These are phyloP conservation scores for Eucriotettix oculatus DNA, from an alignment of 2,888 invertebrate species.

Conservation along the genomic window DNA sequence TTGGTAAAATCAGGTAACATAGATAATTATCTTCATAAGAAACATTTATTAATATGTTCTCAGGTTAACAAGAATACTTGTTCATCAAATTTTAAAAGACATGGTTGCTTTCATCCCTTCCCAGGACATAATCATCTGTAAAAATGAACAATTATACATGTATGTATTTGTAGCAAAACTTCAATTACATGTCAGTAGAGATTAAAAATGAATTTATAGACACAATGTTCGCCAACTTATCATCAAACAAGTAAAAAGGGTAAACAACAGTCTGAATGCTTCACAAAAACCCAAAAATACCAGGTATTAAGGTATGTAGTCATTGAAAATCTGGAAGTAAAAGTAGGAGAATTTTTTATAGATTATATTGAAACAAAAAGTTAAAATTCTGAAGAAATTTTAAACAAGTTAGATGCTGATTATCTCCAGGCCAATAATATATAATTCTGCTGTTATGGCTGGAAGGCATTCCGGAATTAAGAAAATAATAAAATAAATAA, in stretches of 20 bases:
- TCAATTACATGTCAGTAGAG: too few relatives aligned
- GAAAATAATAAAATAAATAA: background rate
- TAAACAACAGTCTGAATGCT: background rate
- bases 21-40: too few relatives aligned
- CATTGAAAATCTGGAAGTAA: background rate
- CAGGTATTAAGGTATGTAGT: background rate
- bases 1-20: too few relatives aligned
- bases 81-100: too few relatives aligned
- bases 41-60: too few relatives aligned
- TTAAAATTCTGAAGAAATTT: background rate
- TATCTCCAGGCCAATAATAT: slow-evolving; percentile 17
- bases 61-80: too few relatives aligned
- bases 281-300: background rate
- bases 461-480: slow-evolving; percentile 7
- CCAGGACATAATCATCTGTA: too few relatives aligned
- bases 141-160: too few relatives aligned
- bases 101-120: too few relatives aligned
- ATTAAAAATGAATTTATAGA: background rate
- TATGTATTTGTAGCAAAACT: too few relatives aligned
- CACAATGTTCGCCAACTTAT: background rate
- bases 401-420: background rate
- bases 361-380: background rate
- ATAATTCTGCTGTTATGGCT: slow-evolving; percentile 16
- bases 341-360: background rate
- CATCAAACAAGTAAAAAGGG: background rate